Percentiles rank a stretch among this genome's conserved stretches.
These are phyloP conservation scores for Atrina japonica DNA, from an alignment of 2,888 invertebrate genomes.

Conservation along the genomic window DNA sequence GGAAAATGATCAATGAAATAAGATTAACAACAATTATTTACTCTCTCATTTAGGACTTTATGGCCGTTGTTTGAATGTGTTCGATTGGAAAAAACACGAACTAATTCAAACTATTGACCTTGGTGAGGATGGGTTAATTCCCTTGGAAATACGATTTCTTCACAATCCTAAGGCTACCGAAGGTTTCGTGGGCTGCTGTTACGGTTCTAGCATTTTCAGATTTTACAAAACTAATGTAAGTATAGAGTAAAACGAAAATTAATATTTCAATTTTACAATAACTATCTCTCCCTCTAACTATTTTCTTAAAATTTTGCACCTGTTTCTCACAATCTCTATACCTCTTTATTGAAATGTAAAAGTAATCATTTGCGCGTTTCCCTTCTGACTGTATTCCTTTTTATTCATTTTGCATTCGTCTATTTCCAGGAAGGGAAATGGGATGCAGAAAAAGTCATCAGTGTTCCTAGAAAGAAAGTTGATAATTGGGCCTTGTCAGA, in stretches of 20 bases:
- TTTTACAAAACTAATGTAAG: conserved; percentile 81
- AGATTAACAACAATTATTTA: too few species aligned
- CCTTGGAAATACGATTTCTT: conserved; percentile 94
- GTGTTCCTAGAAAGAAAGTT: conserved; percentile 90
- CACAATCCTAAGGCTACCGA: conserved; percentile 93
- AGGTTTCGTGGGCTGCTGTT: conserved; percentile 94
- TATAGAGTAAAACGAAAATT: background rate
- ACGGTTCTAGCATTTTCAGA: conserved; percentile 90
- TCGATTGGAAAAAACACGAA: conserved; percentile 92
- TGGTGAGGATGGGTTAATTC: conserved; percentile 91
- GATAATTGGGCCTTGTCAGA: conserved; percentile 87
- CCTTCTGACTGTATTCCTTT: too few species aligned
- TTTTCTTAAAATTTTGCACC: too few species aligned
- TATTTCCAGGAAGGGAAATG: conserved; percentile 83
- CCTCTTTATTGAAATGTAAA: too few species aligned
- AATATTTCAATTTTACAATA: too few species aligned
- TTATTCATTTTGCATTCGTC: too few species aligned
- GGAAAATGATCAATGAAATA: too few species aligned
- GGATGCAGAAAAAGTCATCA: conserved; percentile 92
- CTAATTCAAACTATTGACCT: conserved; percentile 92
- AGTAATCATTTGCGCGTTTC: too few species aligned
- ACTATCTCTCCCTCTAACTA: too few species aligned
- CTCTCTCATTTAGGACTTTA: too few species aligned
- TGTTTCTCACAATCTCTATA: too few species aligned
- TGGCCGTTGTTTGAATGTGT: conserved; percentile 92